A percentile compares a stretch with the other conserved stretches of the same genome.
phyloP scores from a whole-genome alignment of 2,888 invertebrate species.

The Synergus itoensis region DNA sequence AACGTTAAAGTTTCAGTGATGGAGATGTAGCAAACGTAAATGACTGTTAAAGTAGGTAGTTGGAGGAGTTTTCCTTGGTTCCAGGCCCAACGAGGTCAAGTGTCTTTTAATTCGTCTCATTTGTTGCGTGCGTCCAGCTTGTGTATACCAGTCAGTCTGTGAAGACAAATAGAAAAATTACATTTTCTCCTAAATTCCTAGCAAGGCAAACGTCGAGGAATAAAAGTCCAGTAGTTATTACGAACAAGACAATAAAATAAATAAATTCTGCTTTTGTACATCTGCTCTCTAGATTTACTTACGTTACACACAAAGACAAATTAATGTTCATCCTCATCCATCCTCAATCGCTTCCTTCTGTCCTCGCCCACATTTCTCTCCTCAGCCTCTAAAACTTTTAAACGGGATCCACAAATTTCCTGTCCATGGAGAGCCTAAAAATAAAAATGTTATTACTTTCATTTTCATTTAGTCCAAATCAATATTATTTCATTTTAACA shows the following conservation, averaged over 20 bases:
- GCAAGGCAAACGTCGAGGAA: constrained; percentile 25
- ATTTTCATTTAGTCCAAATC: neutral
- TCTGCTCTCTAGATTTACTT: constrained; percentile 63
- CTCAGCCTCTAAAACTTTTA: constrained; percentile 94
- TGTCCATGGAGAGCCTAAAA: constrained; percentile 87
- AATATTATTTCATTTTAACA: neutral
- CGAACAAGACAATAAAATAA: neutral
- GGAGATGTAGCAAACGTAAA: constrained; percentile 75
- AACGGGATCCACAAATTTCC: constrained; percentile 90
- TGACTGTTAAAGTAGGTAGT: constrained; percentile 75
- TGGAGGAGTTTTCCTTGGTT: constrained; percentile 77
- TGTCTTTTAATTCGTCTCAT: constrained; percentile 78
- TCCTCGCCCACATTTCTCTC: constrained; percentile 80
- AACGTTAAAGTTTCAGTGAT: constrained; percentile 73
- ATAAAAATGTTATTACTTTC: neutral
- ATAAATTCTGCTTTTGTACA: constrained; percentile 32
- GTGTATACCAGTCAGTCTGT: constrained; percentile 78
- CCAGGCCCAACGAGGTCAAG: constrained; percentile 78
- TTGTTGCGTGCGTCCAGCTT: constrained; percentile 78
- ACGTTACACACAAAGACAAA: constrained; percentile 67
- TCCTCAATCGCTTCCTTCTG: constrained; percentile 74
- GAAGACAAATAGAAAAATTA: constrained; percentile 78
- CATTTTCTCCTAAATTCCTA: constrained; percentile 61
- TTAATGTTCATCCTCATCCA: constrained; percentile 76
- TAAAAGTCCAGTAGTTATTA: constrained; percentile 32